Conservation (phyloP, 2,797 vertebrate species). For the Alca torda region DNA sequence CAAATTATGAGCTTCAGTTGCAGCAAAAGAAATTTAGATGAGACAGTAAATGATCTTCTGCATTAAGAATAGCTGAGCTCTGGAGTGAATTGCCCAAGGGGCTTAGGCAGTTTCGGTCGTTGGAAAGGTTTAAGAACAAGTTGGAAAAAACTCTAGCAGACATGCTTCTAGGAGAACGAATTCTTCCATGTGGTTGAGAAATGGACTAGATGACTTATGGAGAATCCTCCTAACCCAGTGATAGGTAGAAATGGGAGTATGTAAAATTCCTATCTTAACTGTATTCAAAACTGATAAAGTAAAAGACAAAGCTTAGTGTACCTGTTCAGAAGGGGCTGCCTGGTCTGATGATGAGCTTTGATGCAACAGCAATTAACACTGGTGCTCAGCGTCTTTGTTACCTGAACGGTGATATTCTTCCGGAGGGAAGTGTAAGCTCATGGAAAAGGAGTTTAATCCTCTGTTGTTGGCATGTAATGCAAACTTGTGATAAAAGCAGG, state of each 20-base stretch:
- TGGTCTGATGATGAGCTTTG: background rate
- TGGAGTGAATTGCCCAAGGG: background rate
- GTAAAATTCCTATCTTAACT: background rate
- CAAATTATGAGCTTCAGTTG: background rate
- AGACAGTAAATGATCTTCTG: background rate
- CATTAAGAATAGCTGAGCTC: background rate
- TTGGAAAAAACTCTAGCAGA: background rate
- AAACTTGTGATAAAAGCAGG: background rate
- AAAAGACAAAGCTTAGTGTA: background rate
- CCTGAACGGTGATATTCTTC: background rate
- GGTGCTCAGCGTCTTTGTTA: background rate
- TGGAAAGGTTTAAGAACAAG: background rate
- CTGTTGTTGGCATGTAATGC: background rate
- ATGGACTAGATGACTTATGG: background rate
- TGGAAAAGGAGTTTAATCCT: background rate
- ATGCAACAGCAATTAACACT: background rate
- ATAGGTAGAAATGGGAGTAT: background rate
- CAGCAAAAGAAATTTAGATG: background rate
- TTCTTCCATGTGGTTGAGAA: background rate
- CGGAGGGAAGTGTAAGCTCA: background rate
- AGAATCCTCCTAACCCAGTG: background rate
- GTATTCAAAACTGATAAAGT: background rate
- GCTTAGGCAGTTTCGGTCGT: background rate
- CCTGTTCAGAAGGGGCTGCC: background rate
- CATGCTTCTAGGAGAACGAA: fast-evolving